A percentile compares a stretch with the other conserved stretches of the same genome.
Conservation (phyloP, 2,888 invertebrate genomes). For the Scrobipalpa costella region DNA sequence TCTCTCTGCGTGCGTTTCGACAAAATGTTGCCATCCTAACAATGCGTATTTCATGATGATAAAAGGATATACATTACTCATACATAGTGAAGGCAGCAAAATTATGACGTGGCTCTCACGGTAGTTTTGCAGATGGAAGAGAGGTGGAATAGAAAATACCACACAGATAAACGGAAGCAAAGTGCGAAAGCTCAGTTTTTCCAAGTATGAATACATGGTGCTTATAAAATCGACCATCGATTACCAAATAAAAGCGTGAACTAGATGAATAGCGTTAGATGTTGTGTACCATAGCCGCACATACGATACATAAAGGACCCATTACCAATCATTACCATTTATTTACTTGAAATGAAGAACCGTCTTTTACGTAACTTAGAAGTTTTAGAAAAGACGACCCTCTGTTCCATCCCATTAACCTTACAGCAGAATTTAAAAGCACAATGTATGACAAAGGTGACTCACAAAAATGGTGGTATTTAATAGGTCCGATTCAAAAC, state of each 20-base stretch:
- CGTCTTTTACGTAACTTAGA: not conserved
- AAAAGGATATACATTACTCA: too few relatives aligned
- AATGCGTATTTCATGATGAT: too few relatives aligned
- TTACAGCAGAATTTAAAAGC: not conserved
- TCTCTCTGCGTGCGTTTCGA: too few relatives aligned
- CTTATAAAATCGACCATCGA: not conserved
- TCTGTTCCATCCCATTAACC: not conserved
- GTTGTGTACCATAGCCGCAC: not conserved
- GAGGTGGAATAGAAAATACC: too few relatives aligned
- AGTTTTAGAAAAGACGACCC: not conserved
- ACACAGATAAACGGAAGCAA: too few relatives aligned
- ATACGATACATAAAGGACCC: constrained; percentile 1
- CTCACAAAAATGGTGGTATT: not conserved
- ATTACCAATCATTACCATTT: not conserved
- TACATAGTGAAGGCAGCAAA: too few relatives aligned
- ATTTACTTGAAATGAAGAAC: not conserved
- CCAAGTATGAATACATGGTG: not conserved
- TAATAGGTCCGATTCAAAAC: not conserved
- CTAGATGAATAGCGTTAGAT: constrained; percentile 5
- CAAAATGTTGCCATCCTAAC: too few relatives aligned
- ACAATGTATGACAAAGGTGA: constrained; percentile 1
- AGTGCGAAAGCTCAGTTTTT: too few relatives aligned
- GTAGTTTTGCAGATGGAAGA: too few relatives aligned
- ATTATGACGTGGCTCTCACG: too few relatives aligned
- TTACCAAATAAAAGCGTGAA: not conserved